Base-by-base conservation (phyloP, 1,140 invertebrate species). In the Drosophila orosa region DNA sequence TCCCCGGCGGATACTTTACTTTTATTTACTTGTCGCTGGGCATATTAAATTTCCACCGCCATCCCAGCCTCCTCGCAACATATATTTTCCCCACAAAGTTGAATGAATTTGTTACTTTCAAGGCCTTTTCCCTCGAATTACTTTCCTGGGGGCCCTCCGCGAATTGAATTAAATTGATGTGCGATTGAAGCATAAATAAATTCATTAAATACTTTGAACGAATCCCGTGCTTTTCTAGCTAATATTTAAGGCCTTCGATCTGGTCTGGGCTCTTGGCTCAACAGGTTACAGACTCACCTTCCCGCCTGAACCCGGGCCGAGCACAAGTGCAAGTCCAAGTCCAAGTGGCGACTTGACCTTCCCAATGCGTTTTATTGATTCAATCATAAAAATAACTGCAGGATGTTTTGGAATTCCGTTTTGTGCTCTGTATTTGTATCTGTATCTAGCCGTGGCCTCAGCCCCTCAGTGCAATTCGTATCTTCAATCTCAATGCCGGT, bases 141-240 rank as follows among this genome's bases (percentile, higher is more conserved):
- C 59, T 67, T 59, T 65, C 42, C 45, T 52, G 29, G 48, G 33
- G 48, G 47, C 45, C 7, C 37, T 24, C 19, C 33, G 59, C 47
- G 74, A 85, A 87, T 86, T 87, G 66, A 82, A 87, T 79, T 86
- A 86, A 86, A 79, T 83, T 82, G n/a, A n/a, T n/a, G 60, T 62
- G 71, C 82, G 74, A 86, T 82, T 86, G 82, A 45, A 76, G 83
- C 82, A 74, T 78, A 87, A 86, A 82, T 82, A 74, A 87, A 78
- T 87, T 83, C 62, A 83, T 83, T 83, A 68, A 85, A 75, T 72
- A 65, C 63, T 61, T 68, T 56, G n/a, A 47, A 31, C 45, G 24
- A 19, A 25, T 45, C 6, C 48, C 39, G n/a, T 35, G 42, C 24
- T 56, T 57, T 63, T 17, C 35, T 19, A 24, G 19, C 71, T 48